Base-by-base conservation (phyloP, 2,113 vertebrate species). In the Heliornis fulica region DNA sequence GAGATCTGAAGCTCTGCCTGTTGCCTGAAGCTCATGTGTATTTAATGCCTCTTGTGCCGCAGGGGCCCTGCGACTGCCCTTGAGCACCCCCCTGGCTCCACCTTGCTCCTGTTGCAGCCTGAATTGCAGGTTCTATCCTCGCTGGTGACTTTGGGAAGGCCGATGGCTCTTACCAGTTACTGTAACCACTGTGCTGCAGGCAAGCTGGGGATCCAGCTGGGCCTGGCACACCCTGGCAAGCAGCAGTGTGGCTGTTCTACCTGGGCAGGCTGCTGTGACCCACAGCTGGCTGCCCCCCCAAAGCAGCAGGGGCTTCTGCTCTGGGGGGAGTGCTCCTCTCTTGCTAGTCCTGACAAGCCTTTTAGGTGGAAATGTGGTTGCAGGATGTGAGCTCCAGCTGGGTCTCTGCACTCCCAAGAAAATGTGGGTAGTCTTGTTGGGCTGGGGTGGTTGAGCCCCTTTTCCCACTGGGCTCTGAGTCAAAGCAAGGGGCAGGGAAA, bases 401-500 rank as follows among this genome's bases (percentile, higher is more conserved):
- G 29, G 76, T 48, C 25, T 51, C 56, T 71, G 76, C 5, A 0
- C 29, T 38, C n/a, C n/a, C n/a, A n/a, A n/a, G n/a, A n/a, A n/a
- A n/a, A n/a, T n/a, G n/a, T n/a, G n/a, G n/a, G n/a, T n/a, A n/a
- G n/a, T n/a, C n/a, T n/a, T n/a, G 5, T 76, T 46, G 40, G 38
- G 25, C 70, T 72, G 57, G 69, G 38, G 13, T 46, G 0, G 15
- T 7, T 0, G 1, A 59, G 19, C 28, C 23, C 10, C 4, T 5
- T 46, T 11, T 3, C 57, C 43, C 9, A 7, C 22, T 11, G 70
- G 43, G 50, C 11, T 34, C 9, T 32, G 10, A 2, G 12, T 8
- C 43, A 40, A 64, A 72, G 77, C 23, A 11, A 34, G 22, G 5
- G 16, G 17, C 18, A 16, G 26, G 22, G 61, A 15, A 87, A 7